A percentile compares a stretch with the other conserved stretches of the same genome.
phyloP scores from a whole-genome alignment of 1,140 invertebrate species.

The Neodiprion virginianus region DNA sequence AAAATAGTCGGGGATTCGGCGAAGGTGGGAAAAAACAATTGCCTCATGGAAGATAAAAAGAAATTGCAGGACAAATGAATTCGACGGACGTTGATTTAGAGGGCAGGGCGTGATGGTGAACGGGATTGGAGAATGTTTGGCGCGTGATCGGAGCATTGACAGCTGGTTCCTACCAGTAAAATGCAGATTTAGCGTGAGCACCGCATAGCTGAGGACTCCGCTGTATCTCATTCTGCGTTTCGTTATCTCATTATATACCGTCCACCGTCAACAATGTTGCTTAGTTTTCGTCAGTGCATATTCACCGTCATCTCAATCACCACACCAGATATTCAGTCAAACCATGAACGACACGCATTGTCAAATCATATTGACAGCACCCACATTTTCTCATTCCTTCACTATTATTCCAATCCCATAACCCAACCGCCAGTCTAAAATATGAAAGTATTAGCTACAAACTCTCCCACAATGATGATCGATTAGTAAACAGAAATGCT shows the following conservation, averaged over 20 bases:
- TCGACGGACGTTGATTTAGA: conserved; percentile 14
- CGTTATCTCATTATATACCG: conserved; percentile 58
- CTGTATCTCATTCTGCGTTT: conserved; percentile 59
- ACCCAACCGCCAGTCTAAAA: conserved; percentile 21
- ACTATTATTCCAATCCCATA: conserved; percentile 27
- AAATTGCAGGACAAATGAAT: not conserved
- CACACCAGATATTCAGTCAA: not conserved
- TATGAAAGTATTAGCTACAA: conserved; percentile 9
- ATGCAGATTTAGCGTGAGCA: conserved; percentile 54
- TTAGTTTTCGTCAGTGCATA: not conserved
- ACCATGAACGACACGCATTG: conserved; percentile 17
- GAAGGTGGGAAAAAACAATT: conserved; percentile 12
- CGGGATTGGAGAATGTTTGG: not conserved
- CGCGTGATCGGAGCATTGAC: not conserved
- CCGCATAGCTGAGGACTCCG: conserved; percentile 57
- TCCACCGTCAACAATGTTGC: conserved; percentile 13
- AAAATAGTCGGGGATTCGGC: not conserved
- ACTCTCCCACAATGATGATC: conserved; percentile 45
- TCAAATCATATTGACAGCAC: conserved; percentile 29
- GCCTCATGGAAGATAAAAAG: not conserved
- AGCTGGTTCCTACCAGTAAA: conserved; percentile 47
- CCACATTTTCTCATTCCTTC: conserved; percentile 35
- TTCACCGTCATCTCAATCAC: not conserved
- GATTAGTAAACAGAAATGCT: conserved; percentile 49
- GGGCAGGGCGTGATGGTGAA: conserved; percentile 9